These are phyloP conservation scores for Andrena chrysosceles DNA, from an alignment of 2,888 invertebrate genomes.

Conservation along the genomic window DNA sequence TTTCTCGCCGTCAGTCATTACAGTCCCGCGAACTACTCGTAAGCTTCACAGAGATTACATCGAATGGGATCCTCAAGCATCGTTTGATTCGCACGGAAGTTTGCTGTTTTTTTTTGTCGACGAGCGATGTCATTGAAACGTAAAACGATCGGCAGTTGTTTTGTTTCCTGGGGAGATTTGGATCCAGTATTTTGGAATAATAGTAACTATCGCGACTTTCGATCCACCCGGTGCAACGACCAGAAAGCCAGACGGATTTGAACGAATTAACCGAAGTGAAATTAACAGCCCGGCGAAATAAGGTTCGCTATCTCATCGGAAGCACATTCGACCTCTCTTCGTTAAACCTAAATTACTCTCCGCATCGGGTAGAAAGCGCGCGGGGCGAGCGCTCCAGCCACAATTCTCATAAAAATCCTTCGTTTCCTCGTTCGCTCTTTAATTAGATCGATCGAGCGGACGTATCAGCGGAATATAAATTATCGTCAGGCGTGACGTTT, in stretches of 20 bases:
- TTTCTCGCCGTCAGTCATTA: conserved; percentile 5
- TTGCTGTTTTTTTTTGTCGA: too few relatives aligned
- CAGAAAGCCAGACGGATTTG: conserved; percentile 9
- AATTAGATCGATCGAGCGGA: conserved; percentile 48
- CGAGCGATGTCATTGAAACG: too few relatives aligned
- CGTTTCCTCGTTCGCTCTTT: conserved; percentile 42
- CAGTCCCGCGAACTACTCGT: not conserved
- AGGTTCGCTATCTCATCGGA: conserved; percentile 52
- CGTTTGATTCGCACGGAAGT: too few relatives aligned
- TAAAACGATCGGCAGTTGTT: not conserved
- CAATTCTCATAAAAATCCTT: conserved; percentile 62
- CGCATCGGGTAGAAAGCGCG: not conserved
- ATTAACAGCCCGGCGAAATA: conserved; percentile 62
- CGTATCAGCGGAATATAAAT: conserved; percentile 34
- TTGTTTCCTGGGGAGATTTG: not conserved
- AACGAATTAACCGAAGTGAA: conserved; percentile 49
- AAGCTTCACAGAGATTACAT: conserved; percentile 2
- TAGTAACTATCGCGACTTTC: not conserved
- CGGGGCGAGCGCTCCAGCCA: conserved; percentile 25
- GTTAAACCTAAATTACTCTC: conserved; percentile 60
- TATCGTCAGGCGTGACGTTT: not conserved
- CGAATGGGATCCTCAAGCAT: not conserved
- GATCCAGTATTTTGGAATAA: too few relatives aligned
- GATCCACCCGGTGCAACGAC: not conserved
- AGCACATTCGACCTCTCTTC: conserved; percentile 63